These are phyloP conservation scores for Melipona beecheii DNA, from an alignment of 2,888 invertebrate species.

Conservation along the genomic window DNA sequence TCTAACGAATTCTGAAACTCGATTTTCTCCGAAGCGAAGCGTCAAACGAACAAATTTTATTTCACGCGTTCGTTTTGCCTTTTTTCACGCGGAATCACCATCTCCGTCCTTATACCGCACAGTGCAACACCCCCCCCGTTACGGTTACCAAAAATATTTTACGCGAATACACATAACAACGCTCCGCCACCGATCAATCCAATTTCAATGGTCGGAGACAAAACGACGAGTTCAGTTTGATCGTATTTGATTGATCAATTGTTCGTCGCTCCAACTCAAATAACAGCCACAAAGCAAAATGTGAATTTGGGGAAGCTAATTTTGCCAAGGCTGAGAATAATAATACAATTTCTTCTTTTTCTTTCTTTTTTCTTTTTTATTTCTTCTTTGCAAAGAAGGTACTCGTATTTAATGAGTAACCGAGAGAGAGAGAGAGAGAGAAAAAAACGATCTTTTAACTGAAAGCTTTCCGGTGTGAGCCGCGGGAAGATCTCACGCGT, in stretches of 20 bases:
- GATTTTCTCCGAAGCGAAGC: constrained; percentile 1
- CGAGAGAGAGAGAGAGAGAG: background rate
- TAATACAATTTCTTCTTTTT: too few species aligned
- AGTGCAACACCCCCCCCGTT: background rate
- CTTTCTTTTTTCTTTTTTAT: too few species aligned
- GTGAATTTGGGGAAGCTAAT: background rate
- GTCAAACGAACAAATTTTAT: constrained; percentile 10
- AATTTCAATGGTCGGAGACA: background rate
- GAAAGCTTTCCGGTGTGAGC: constrained; percentile 12
- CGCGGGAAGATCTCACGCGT: constrained; percentile 24
- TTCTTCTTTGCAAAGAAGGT: too few species aligned
- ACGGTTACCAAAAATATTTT: background rate
- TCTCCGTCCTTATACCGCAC: background rate
- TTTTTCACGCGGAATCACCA: background rate
- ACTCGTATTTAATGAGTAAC: background rate
- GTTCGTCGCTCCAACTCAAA: background rate
- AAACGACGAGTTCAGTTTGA: background rate
- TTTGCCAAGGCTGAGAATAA: too few species aligned
- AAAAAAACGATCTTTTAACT: background rate
- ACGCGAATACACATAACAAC: background rate
- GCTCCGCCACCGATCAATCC: background rate
- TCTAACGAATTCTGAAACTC: constrained; percentile 10
- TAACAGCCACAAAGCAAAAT: background rate
- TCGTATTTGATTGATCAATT: background rate
- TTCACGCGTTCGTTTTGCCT: background rate